phyloP scores from a whole-genome alignment of 1,140 invertebrate genomes.

The Pantala flavescens region DNA sequence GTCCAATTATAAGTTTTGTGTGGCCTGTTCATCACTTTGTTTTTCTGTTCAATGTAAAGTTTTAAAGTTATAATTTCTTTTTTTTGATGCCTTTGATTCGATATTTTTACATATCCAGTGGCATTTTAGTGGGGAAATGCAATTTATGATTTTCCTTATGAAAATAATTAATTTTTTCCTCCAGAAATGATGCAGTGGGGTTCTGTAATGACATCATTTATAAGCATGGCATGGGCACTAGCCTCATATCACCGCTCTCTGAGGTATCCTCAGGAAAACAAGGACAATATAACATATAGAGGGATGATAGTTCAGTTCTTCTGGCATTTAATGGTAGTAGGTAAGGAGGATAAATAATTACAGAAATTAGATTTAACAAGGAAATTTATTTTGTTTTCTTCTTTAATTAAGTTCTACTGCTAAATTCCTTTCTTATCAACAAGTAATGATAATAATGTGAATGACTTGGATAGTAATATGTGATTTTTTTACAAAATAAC shows the following conservation, averaged over 20 bases:
- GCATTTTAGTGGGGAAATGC: no score
- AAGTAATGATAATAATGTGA: no score
- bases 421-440: no score
- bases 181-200: conserved; percentile 55
- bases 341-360: conserved; percentile 35
- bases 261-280: conserved; percentile 58
- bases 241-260: conserved; percentile 71
- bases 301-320: conserved; percentile 59
- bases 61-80: no score
- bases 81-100: no score
- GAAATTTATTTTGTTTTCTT: no score
- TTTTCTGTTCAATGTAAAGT: neutral
- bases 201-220: conserved; percentile 60
- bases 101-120: no score
- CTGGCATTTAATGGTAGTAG: conserved; percentile 70
- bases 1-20: conserved; percentile 21
- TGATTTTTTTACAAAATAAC: no score
- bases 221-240: conserved; percentile 78
- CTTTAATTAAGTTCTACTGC: no score
- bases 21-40: neutral
- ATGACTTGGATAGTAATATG: no score
- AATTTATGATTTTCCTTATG: no score
- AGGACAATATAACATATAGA: conserved; percentile 53
- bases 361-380: neutral
- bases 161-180: conserved; percentile 24